A percentile compares a stretch with the other conserved stretches of the same genome.
Conservation (phyloP, 2,797 vertebrate genomes). For the Rhinichthys osculus region DNA sequence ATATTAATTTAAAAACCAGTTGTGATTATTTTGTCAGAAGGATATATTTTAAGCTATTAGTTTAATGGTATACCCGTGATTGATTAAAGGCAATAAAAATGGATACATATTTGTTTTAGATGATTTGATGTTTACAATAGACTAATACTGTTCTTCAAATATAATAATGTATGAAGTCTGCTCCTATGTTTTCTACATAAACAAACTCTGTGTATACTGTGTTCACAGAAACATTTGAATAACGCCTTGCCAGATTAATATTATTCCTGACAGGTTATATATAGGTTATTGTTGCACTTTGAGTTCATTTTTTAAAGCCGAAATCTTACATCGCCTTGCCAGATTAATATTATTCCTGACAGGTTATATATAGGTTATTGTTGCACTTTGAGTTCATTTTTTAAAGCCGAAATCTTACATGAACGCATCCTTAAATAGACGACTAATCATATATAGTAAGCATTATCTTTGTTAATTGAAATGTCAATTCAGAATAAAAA, state of each 20-base stretch:
- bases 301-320: not conserved
- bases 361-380: not conserved
- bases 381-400: not conserved
- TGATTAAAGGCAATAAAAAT: conserved; percentile 7
- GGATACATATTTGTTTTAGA: not conserved
- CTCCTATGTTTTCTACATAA: not conserved
- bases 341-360: not conserved
- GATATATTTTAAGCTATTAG: not conserved
- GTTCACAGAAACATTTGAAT: not conserved
- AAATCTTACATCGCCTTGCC: not conserved
- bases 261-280: not conserved
- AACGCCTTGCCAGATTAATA: not conserved
- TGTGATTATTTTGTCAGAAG: not conserved
- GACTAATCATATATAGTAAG: not conserved
- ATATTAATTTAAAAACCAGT: not conserved
- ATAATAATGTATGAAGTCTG: not conserved
- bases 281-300: not conserved
- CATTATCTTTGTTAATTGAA: not conserved
- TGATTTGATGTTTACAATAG: not conserved
- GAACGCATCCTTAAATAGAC: not conserved
- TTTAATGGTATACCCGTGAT: not conserved
- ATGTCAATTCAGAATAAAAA: not conserved
- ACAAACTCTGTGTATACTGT: not conserved
- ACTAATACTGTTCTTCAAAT: not conserved
- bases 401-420: not conserved